Evolutionary conservation across 2,888 invertebrate genomes (phyloP).

Genomic region (Parnassius glacialis): DNA sequence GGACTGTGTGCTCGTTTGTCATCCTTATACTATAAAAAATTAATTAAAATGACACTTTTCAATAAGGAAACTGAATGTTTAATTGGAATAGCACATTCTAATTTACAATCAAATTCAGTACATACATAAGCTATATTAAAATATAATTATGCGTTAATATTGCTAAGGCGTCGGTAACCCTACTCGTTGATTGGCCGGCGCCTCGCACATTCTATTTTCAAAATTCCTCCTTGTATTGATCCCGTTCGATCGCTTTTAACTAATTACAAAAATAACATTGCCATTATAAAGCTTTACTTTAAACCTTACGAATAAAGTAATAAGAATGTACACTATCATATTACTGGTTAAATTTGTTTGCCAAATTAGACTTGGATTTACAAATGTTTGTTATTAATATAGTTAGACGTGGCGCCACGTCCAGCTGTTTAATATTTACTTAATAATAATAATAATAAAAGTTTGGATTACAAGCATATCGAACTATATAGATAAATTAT

Average conservation of each 20-base stretch:
- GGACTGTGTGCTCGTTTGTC: no score
- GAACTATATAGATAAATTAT: no score
- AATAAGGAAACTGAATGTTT: no score
- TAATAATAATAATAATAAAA: no score
- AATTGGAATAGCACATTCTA: no score
- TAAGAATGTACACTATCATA: conserved; percentile 20
- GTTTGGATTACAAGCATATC: no score
- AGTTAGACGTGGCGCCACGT: conserved; percentile 39
- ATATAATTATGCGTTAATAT: conserved; percentile 9
- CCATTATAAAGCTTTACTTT: neutral
- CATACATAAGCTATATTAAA: no score
- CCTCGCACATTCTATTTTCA: conserved; percentile 66
- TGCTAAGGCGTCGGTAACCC: conserved; percentile 45
- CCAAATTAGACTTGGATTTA: conserved; percentile 29
- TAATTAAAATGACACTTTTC: no score
- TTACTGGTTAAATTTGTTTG: conserved; percentile 22
- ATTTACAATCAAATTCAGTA: no score
- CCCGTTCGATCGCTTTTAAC: conserved; percentile 53
- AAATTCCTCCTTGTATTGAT: conserved; percentile 65
- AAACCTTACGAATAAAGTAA: conserved; percentile 9
- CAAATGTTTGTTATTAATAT: conserved; percentile 43
- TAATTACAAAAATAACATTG: conserved; percentile 36
- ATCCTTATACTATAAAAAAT: no score
- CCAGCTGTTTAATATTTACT: neutral
- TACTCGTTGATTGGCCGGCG: conserved; percentile 54